Evolutionary conservation across 92 coral and sea anemone species (phyloP).

Genomic region (Palythoa grandis): DNA sequence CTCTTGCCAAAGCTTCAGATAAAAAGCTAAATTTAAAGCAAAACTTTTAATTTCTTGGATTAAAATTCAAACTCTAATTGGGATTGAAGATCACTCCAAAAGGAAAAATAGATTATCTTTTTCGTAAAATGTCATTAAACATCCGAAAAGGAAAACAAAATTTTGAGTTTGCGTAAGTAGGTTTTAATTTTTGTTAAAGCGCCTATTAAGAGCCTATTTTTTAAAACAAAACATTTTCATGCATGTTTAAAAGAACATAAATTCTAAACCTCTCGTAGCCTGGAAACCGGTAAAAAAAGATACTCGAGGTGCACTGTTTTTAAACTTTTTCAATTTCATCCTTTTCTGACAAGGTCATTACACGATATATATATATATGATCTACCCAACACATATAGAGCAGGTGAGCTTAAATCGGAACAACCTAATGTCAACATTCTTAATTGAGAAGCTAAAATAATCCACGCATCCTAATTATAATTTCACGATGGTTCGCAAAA

Average conservation of each 20-base stretch:
- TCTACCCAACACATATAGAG: background rate
- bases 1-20: conserved; percentile 31
- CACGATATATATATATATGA: background rate
- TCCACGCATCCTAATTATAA: conserved; percentile 13
- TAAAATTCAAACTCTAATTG: conserved; percentile 50
- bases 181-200: conserved; percentile 8
- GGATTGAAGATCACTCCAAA: conserved; percentile 3
- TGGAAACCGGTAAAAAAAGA: background rate
- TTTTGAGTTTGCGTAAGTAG: background rate
- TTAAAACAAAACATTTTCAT: conserved; percentile 33
- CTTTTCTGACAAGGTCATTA: background rate
- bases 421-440: conserved; percentile 26
- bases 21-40: background rate
- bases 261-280: background rate
- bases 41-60: conserved; percentile 3
- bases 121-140: background rate
- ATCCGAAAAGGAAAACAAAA: background rate
- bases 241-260: background rate
- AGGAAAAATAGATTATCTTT: background rate
- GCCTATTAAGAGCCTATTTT: background rate
- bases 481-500: conserved; percentile 8
- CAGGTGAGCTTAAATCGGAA: conserved; percentile 16
- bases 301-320: background rate
- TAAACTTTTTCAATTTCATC: background rate
- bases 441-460: conserved; percentile 36